Evolutionary conservation across 2,888 invertebrate genomes (phyloP), one percentile per base, ranked within the genome.

Genomic region (Drosophila fulvimacula): DNA sequence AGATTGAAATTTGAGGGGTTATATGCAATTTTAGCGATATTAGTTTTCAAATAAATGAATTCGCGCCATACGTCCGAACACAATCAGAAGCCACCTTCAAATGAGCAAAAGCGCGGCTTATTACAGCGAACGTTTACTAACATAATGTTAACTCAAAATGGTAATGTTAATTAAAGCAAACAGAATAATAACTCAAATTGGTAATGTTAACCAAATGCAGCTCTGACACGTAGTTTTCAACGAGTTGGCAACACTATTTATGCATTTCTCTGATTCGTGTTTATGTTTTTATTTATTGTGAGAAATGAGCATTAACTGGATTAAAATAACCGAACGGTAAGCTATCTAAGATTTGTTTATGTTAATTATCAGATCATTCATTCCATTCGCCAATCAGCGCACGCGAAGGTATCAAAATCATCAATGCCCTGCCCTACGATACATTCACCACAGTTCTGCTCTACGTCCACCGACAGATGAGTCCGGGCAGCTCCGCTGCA

Each of bases 391-490:
- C 4, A n/a, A 32, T 1, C n/a, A 93, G 92, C 42, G 92, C 92
- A 21, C 91, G 92, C 3, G 92, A 92, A 73, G 92, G 92, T 10
- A 92, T 93, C 10, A 92, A 92, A 82, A 92, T 92, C 27, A 92
- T 92, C 44, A 93, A 93, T 76, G 88, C 90, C 0, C 65, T 93
- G 49, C 91, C 91, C 41, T 91, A 91, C 57, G 92, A 92, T 17
- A 91, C 89, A 0, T 92, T 92, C 46, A 91, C 89, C 32, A 92
- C 91, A 0, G 91, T 93, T 0, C 73, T 93, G 10, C 90, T 91
- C 60, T 93, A 92, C 69, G 92, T 92, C 0, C 92, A 92, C 74
- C 91, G 92, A 24, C 92, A 92, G 68, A 92, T 92, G 92, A 90
- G 88, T 48, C 90, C 91, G 3, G 38, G 55, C 1, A 69, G 65